Evolutionary conservation across 2,797 vertebrate species (phyloP).

Genomic region (Tapera naevia): DNA sequence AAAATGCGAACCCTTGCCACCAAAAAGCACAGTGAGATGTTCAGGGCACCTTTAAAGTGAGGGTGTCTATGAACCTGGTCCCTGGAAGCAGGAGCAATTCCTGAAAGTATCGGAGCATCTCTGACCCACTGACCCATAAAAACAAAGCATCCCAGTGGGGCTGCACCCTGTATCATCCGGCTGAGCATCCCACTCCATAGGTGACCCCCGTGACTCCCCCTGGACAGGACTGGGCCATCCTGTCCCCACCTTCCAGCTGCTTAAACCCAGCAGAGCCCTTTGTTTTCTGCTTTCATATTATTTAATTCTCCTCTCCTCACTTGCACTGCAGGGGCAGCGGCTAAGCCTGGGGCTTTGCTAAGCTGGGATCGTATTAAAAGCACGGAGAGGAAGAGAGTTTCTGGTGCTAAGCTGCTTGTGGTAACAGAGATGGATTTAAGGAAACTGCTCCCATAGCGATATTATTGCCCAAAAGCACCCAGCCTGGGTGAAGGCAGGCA

Average conservation of each 20-base stretch:
- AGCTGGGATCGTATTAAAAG: constrained; percentile 55
- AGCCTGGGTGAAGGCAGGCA: rapidly evolving
- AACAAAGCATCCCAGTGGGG: rapidly evolving
- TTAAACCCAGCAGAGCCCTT: constrained; percentile 10
- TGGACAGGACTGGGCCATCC: background rate
- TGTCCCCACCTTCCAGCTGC: background rate
- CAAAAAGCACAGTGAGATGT: background rate
- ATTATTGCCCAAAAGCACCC: constrained; percentile 11
- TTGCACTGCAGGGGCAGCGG: constrained; percentile 58
- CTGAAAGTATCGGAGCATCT: background rate
- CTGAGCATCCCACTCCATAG: background rate
- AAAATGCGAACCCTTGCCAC: background rate
- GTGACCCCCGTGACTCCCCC: background rate
- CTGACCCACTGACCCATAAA: constrained; percentile 55
- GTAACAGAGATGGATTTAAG: constrained; percentile 65
- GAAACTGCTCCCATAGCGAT: constrained; percentile 38
- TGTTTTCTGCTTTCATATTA: constrained; percentile 47
- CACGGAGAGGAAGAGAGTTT: constrained; percentile 61
- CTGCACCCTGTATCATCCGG: background rate
- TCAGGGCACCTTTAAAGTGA: background rate
- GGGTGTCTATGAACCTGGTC: rapidly evolving
- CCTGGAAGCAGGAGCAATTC: background rate
- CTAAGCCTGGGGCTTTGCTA: constrained; percentile 48
- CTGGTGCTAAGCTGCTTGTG: constrained; percentile 62
- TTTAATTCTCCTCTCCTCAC: constrained; percentile 59